Base-by-base conservation (phyloP, 2,113 vertebrate genomes). In the Trochalopteron elliotii region DNA sequence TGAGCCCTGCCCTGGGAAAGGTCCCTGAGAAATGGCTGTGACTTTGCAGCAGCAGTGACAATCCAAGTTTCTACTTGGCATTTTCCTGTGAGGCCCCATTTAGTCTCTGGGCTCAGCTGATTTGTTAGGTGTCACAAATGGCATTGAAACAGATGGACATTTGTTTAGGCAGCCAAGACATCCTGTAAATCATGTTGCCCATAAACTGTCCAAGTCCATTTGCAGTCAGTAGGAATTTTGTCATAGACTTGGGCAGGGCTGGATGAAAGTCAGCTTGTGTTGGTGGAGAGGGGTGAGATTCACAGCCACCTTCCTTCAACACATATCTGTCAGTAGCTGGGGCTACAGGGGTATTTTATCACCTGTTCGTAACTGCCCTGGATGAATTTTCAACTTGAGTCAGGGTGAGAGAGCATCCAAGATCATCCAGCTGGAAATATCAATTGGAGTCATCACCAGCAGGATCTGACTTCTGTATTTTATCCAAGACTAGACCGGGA, bases 111-210 rank as follows among this genome's bases (percentile, higher is more conserved):
- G 71, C 39, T 89, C 79, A 68, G 57, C 15, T 9, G 0, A 81
- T 89, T 93, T 81, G 33, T 75, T 74, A 77, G 56, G 60, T 35
- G 39, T 39, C 17, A 0, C 78, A 93, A 92, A 75, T 40, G 83
- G 56, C 72, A 19, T 44, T 72, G 67, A 78, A 94, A 64, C 72
- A 92, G 83, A 75, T 59, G 86, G 80, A 53, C 60, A 71, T 89
- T 89, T 94, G 80, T 75, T 93, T 80, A 83, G 76, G 83, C 90
- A 94, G 76, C 21, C 30, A 74, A 77, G 76, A 75, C 52, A 63
- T 44, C 44, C 47, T 90, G 55, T 95, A 90, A 92, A 93, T 93
- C 64, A 71, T 52, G 47, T 78, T 3, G 7, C 33, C 77, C 35
- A 50, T 90, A 70, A 95, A 78, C 42, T 0, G 15, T 45, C 64